Percentiles rank a stretch among this genome's conserved stretches.
These are phyloP conservation scores for Cliona cf. orientalis DNA, from an alignment of 37 sponge, comb jelly and placozoan genomes.

Conservation along the genomic window DNA sequence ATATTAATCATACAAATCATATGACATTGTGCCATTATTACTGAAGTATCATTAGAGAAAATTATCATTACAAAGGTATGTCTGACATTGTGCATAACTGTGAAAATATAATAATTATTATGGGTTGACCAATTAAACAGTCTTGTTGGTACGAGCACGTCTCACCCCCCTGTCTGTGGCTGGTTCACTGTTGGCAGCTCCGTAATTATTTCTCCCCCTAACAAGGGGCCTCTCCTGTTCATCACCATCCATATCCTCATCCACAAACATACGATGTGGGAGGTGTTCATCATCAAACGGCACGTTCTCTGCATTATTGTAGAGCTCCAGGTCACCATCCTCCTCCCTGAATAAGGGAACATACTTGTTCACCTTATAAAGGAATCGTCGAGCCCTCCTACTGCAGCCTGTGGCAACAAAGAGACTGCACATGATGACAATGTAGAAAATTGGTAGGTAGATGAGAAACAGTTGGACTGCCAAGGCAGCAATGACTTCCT, in stretches of 20 bases:
- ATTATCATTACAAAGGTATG: no score
- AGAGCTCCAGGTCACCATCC: not conserved
- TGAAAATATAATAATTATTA: no score
- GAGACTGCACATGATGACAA: not conserved
- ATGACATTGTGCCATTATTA: no score
- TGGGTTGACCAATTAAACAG: no score
- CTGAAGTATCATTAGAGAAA: no score
- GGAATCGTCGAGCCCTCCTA: not conserved
- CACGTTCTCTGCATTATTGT: not conserved
- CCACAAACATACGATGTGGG: slow-evolving; percentile 18
- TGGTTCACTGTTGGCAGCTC: no score
- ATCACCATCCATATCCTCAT: not conserved
- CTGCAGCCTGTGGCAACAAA: not conserved
- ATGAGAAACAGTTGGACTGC: slow-evolving; percentile 23
- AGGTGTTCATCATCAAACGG: not conserved
- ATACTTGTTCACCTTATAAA: slow-evolving; percentile 2
- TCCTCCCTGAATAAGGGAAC: not conserved
- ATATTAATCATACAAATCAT: no score
- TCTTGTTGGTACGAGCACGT: no score
- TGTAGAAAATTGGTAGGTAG: slow-evolving; percentile 38
- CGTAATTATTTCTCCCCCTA: no score
- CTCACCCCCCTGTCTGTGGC: no score
- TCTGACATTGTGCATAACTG: no score
- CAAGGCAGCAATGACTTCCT: not conserved
- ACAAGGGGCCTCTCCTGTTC: no score